Percentiles rank a stretch among this genome's conserved stretches.
Conservation (phyloP, 2,113 vertebrate species). For the Halcyon senegalensis region DNA sequence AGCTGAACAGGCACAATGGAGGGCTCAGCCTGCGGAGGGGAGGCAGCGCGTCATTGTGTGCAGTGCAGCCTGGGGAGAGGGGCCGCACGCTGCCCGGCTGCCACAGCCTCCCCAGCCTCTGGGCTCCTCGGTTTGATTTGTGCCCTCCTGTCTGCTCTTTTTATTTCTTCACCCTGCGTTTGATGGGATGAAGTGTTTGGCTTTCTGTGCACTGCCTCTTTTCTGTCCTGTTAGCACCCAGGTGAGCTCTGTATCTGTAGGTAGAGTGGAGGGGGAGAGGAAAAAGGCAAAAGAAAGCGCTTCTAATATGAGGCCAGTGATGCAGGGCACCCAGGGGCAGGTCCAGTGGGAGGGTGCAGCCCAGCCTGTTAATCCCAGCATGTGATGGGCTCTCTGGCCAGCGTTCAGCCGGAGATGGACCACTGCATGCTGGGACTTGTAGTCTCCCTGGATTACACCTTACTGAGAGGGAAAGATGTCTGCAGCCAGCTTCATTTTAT, state of each 20-base stretch:
- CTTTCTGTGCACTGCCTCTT: background rate
- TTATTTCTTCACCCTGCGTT: background rate
- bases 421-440: slow-evolving; percentile 68
- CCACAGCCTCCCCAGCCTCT: background rate
- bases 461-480: background rate
- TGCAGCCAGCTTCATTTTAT: background rate
- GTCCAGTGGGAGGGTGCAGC: background rate
- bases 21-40: background rate
- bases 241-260: background rate
- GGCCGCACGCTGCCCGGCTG: background rate
- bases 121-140: background rate
- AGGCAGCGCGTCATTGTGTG: slow-evolving; percentile 34
- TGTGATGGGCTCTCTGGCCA: slow-evolving; percentile 47
- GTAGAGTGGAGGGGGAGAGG: background rate
- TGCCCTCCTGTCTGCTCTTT: background rate
- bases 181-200: background rate
- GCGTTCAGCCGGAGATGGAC: background rate
- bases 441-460: slow-evolving; percentile 29
- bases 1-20: slow-evolving; percentile 57
- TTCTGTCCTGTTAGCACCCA: background rate
- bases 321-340: slow-evolving; percentile 16
- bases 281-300: slow-evolving; percentile 1
- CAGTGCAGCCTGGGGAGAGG: background rate
- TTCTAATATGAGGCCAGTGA: background rate
- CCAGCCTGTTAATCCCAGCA: slow-evolving; percentile 51